Base-by-base conservation (phyloP, 1,140 invertebrate species). In the Trachymyrmex septentrionalis region DNA sequence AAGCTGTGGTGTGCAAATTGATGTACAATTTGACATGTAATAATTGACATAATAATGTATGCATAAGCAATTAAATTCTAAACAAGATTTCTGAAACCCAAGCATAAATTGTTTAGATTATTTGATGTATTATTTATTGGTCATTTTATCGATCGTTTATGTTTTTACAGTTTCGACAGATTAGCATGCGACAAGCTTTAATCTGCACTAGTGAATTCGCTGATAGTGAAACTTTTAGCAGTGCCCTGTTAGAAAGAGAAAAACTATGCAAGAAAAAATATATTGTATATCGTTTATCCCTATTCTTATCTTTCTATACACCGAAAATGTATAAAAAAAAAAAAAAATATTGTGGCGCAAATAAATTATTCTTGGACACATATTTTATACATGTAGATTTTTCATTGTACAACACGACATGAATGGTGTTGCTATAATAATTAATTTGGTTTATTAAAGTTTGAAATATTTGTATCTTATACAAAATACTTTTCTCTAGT, bases 331-430 rank as follows among this genome's bases (percentile, higher is more conserved):
- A 88, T 78, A 80, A 90, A 66, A 55, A 67, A 24, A 44, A 55
- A 67, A 21, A 44, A 38, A 80, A 77, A 85, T 85, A 85, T 89
- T 75, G 50, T 90, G 38, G 73, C 77, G 87, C 48, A 87, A 91
- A 91, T 91, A 90, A 91, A 91, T 91, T 91, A 91, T 91, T 91
- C 89, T 89, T 90, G 69, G 71, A 90, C 76, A 78, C 89, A 73
- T 76, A 30, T 87, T 90, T 90, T 81, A 77, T 91, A 90, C 66
- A 69, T 66, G 80, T 63, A 72, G 75, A 77, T 87, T 71, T 88
- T 90, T 90, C 90, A 90, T 90, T 90, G 27, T 48, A 86, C 34
- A 27, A 75, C 19, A 67, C 61, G 30, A 81, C 19, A 55, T 5
- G 38, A 48, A 75, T 14, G 34, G 9, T 69, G 38, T 84, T 84